Percentiles rank a stretch among this genome's conserved stretches.
phyloP scores from a whole-genome alignment of 2,888 invertebrate genomes.

The Rhynchonema sp. region DNA sequence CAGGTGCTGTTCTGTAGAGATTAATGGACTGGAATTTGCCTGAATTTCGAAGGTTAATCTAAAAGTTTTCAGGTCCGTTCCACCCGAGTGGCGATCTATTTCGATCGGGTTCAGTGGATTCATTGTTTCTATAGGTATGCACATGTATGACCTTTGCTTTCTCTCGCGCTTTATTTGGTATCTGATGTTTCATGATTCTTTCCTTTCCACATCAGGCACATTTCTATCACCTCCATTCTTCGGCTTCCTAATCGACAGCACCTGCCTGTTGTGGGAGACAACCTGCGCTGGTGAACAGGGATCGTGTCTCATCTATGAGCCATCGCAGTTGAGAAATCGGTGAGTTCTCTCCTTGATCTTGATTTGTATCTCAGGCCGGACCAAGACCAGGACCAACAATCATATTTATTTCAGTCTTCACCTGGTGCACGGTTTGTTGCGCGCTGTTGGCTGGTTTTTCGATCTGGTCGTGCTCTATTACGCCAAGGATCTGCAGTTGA shows the following conservation, averaged over 20 bases:
- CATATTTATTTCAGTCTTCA: constrained; percentile 21
- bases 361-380: too few relatives aligned
- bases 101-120: constrained; percentile 25
- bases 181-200: background rate
- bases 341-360: constrained; percentile 9
- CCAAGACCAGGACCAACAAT: too few relatives aligned
- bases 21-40: background rate
- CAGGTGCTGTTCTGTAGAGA: background rate
- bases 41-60: background rate
- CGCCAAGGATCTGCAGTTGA: constrained; percentile 21
- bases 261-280: constrained; percentile 30
- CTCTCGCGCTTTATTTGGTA: background rate
- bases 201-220: constrained; percentile 15
- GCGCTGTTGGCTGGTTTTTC: constrained; percentile 20
- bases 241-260: constrained; percentile 29
- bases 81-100: constrained; percentile 21
- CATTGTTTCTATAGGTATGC: constrained; percentile 20
- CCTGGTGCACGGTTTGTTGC: constrained; percentile 19
- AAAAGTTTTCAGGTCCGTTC: constrained; percentile 14
- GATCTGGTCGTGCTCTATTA: constrained; percentile 23
- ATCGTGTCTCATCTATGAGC: constrained; percentile 30
- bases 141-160: background rate
- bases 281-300: constrained; percentile 23
- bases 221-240: constrained; percentile 30
- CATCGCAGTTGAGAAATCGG: constrained; percentile 23